Evolutionary conservation across 2,888 invertebrate genomes (phyloP).

Genomic region (Caenorhabditis sp.): DNA sequence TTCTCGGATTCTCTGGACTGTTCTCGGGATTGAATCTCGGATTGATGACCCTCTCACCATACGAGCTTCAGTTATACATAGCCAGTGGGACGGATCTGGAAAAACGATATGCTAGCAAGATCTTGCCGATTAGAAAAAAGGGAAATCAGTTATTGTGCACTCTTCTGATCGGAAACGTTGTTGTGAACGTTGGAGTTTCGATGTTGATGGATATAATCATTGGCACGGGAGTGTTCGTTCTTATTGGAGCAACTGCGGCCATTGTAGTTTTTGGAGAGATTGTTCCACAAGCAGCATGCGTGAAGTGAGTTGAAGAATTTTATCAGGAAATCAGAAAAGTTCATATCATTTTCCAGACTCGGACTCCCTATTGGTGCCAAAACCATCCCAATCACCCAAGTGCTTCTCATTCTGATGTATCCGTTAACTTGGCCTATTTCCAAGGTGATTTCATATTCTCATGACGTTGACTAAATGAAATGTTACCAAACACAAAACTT

Average conservation of each 20-base stretch:
- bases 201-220: constrained; percentile 94
- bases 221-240: constrained; percentile 77
- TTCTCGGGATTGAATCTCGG: constrained; percentile 97
- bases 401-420: constrained; percentile 94
- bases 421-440: constrained; percentile 88
- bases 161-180: constrained; percentile 86
- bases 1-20: constrained; percentile 93
- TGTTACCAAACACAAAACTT: no score
- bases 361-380: constrained; percentile 81
- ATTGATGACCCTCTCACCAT: constrained; percentile 93
- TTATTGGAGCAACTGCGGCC: constrained; percentile 84
- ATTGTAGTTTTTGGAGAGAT: constrained; percentile 90
- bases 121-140: constrained; percentile 93
- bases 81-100: constrained; percentile 76
- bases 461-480: not conserved
- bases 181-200: constrained; percentile 88
- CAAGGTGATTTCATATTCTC: constrained; percentile 28
- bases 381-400: constrained; percentile 93
- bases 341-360: constrained; percentile 63
- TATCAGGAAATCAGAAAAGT: no score
- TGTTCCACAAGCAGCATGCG: constrained; percentile 88
- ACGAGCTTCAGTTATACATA: constrained; percentile 80
- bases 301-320: constrained; percentile 76
- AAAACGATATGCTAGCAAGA: constrained; percentile 88
- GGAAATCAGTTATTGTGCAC: constrained; percentile 93